Evolutionary conservation across 2,113 vertebrate genomes (phyloP), one percentile per base, ranked within the genome.

Genomic region (Promerops cafer): DNA sequence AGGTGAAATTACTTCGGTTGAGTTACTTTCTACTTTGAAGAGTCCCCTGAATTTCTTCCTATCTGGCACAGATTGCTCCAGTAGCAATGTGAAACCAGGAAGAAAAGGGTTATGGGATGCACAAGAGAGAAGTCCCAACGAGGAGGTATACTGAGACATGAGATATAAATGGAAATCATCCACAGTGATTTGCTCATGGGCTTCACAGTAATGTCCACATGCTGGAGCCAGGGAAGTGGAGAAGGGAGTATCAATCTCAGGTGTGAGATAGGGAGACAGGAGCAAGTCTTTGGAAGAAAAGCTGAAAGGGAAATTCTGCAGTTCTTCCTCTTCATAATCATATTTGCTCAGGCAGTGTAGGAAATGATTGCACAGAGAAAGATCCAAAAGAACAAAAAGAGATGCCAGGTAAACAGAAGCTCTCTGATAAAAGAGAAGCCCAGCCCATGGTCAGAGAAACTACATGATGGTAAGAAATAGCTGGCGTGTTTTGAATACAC

Each of bases 401-500:
- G 72, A 52, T 37, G 20, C 39, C 77, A 89, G 65, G 61, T 89
- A 83, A 77, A 68, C 44, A 89, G 78, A 80, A 77, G 17, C 33
- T 28, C 40, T 84, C 49, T 84, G 76, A 89, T 68, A 39, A 92
- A 94, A 75, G 24, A 84, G 45, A 74, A 93, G 35, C 61, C 65
- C 71, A 86, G 70, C 39, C 68, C 49, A n/a, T 11, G 50, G 50
- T 63, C 63, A 89, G 86, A 50, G 76, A 75, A 85, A 79, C 28
- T 18, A 69, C 75, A 79, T 0, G 35, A 66, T 57, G 59, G 57
- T 45, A 95, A 96, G 72, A 96, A 91, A 93, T 54, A 94, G 65
- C 77, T 95, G 93, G 69, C 27, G 0, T 81, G 91, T 84, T 97
- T 92, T 96, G 80, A 87, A 86, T 89, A 56, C 44, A 65, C 30